Evolutionary conservation across 2,888 invertebrate genomes (phyloP), one percentile per base, ranked within the genome.

Genomic region (Drosophila algonquin): DNA sequence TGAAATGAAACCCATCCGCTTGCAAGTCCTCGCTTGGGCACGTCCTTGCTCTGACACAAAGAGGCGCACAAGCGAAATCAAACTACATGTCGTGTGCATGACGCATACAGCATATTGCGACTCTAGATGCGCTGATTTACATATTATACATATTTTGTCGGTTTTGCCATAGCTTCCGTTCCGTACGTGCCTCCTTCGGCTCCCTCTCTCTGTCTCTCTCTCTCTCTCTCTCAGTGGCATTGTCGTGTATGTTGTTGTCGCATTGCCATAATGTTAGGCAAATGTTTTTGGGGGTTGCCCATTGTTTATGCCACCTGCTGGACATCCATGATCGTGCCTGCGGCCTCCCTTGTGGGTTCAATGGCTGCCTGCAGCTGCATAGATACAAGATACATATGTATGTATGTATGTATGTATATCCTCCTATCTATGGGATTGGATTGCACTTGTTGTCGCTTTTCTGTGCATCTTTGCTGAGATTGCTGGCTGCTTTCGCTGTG

Each of bases 341-440:
- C 30, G 56, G 53, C 57, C 40, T 44, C 44, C 40, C 40, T 10
- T 59, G 48, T 56, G 52, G 30, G 75, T 69, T 72, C 60, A 72
- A 68, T 64, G 72, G 48, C 47, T 63, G 77, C 44, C 62, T 60
- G 35, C 79, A 76, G 73, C 74, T 80, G 80, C 53, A 48, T 30
- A 8, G 30, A 59, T 76, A 65, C 68, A 3, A 27, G 14, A 24
- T 24, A 24, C 14, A 7, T 35, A 35, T 35, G 21, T 21, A 21
- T 1, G 1, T 2, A 18, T 18, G 18, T 21, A 3, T 10, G n/a
- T n/a, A n/a, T n/a, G n/a, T n/a, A n/a, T n/a, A n/a, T n/a, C n/a
- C 35, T 12, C 35, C 35, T 14, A 35, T 35, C 12, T 35, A 14
- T 35, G 12, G 21, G 21, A 21, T 12, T 35, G 35, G 12, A 35